These are phyloP conservation scores for Heliconius himera DNA, from an alignment of 1,140 invertebrate genomes.

Conservation along the genomic window DNA sequence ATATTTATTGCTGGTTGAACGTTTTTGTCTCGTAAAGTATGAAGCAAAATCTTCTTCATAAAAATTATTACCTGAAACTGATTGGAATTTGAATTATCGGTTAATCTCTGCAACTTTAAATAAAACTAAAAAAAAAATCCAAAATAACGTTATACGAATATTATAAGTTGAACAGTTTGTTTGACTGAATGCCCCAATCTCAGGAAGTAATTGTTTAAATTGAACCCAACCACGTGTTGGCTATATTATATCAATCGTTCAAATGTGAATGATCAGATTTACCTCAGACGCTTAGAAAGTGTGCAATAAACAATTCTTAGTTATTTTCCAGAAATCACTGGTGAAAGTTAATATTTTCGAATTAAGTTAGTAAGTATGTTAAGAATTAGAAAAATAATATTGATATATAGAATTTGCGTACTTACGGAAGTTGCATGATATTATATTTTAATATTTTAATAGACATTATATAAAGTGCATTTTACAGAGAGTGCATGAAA, in stretches of 20 bases:
- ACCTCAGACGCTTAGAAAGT: too few relatives aligned
- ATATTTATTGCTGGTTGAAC: conserved; percentile 43
- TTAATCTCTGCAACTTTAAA: not conserved
- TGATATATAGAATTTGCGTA: not conserved
- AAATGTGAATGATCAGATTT: too few relatives aligned
- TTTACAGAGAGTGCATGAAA: conserved; percentile 31
- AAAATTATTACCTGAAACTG: conserved; percentile 27
- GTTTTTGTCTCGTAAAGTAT: conserved; percentile 43
- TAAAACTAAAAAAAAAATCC: too few relatives aligned
- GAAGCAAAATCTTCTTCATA: conserved; percentile 46
- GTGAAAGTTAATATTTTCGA: too few relatives aligned
- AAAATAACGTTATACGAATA: too few relatives aligned
- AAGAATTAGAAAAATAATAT: not conserved
- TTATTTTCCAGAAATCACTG: too few relatives aligned
- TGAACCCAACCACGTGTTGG: too few relatives aligned
- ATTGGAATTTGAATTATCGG: not conserved
- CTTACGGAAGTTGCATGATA: not conserved
- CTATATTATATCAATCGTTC: too few relatives aligned
- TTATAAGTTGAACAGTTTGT: too few relatives aligned
- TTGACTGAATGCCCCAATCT: too few relatives aligned
- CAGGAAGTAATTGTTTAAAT: not conserved
- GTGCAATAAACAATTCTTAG: too few relatives aligned
- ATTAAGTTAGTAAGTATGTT: not conserved
- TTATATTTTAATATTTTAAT: not conserved
- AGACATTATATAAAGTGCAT: conserved; percentile 2